Evolutionary conservation across 2,888 invertebrate species (phyloP).

Genomic region (Agrochola litura): DNA sequence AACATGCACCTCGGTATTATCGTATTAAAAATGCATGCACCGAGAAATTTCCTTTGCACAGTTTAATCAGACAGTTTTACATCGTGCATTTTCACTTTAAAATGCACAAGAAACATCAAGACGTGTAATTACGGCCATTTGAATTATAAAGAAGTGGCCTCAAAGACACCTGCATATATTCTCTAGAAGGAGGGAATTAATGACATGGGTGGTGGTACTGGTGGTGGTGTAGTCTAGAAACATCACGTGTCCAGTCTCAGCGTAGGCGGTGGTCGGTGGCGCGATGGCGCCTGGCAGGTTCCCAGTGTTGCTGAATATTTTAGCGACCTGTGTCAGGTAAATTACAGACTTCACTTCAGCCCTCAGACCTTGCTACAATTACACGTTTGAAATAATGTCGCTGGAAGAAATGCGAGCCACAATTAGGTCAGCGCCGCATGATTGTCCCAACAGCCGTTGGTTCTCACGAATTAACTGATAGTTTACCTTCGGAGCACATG

Average conservation of each 20-base stretch:
- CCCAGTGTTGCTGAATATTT: conserved; percentile 87
- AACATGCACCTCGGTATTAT: conserved; percentile 28
- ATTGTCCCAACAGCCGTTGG: conserved; percentile 75
- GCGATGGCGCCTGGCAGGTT: conserved; percentile 75
- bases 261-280: conserved; percentile 65
- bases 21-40: conserved; percentile 34
- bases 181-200: conserved; percentile 67
- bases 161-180: conserved; percentile 78
- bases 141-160: conserved; percentile 62
- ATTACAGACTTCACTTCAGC: conserved; percentile 82
- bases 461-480: conserved; percentile 76
- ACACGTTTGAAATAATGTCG: conserved; percentile 78
- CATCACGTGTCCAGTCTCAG: conserved; percentile 69
- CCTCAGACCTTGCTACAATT: conserved; percentile 78
- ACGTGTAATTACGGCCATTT: conserved; percentile 52
- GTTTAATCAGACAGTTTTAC: conserved; percentile 40
- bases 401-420: conserved; percentile 72
- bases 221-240: conserved; percentile 60
- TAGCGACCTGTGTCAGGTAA: conserved; percentile 80
- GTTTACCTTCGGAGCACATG: conserved; percentile 66
- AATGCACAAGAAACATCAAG: conserved; percentile 44
- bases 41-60: conserved; percentile 33
- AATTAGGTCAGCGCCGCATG: conserved; percentile 83
- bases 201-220: conserved; percentile 69
- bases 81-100: conserved; percentile 49